Evolutionary conservation across 2,888 invertebrate genomes (phyloP).

Genomic region (Pterobdella sp.): DNA sequence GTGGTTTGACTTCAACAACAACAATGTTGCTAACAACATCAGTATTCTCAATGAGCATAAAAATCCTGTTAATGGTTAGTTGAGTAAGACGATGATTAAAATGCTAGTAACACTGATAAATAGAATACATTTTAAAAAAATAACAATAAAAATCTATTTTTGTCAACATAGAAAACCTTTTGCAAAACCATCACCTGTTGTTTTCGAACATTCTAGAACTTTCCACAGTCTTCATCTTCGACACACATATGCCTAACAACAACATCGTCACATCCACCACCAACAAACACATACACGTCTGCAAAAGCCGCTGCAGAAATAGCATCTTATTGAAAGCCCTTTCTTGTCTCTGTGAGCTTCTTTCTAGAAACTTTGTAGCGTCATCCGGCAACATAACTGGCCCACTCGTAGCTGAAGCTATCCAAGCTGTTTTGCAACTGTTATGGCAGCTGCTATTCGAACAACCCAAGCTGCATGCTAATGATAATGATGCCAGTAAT

Average conservation of each 20-base stretch:
- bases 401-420: background rate
- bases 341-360: slow-evolving; percentile 15
- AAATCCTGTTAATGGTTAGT: too few species aligned
- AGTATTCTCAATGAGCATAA: too few species aligned
- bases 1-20: slow-evolving; percentile 57
- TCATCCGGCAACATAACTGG: background rate
- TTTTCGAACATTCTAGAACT: slow-evolving; percentile 12
- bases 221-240: slow-evolving; percentile 18
- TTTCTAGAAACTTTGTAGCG: background rate
- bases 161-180: too few species aligned
- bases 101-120: too few species aligned
- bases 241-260: background rate
- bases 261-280: background rate
- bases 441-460: slow-evolving; percentile 12
- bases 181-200: background rate
- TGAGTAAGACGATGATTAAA: too few species aligned
- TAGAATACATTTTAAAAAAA: too few species aligned
- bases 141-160: too few species aligned
- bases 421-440: background rate
- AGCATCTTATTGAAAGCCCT: background rate
- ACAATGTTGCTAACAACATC: background rate
- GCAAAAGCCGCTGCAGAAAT: slow-evolving; percentile 1
- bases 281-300: slow-evolving; percentile 5
- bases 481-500: background rate
- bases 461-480: background rate